These are phyloP conservation scores for Dione vanillae DNA, from an alignment of 2,888 invertebrate genomes.

Conservation along the genomic window DNA sequence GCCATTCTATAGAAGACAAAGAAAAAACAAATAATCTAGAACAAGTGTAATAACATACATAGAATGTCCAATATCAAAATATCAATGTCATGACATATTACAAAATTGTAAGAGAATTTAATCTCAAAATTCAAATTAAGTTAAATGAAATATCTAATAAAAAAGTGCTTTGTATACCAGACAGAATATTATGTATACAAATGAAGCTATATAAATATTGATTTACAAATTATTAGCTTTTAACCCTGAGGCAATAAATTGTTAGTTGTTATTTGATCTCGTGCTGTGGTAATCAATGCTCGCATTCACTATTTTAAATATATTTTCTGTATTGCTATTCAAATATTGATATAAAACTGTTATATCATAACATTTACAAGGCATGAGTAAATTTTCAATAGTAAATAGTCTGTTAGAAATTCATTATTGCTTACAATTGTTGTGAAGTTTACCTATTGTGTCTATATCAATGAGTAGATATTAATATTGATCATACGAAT, in stretches of 20 bases:
- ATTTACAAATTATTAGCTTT: conserved; percentile 6
- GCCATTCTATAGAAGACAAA: no score
- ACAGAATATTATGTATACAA: background rate
- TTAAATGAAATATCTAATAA: background rate
- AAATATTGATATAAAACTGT: background rate
- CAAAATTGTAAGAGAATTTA: background rate
- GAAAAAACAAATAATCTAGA: no score
- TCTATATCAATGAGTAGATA: background rate
- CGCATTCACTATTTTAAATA: background rate
- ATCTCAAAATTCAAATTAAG: background rate
- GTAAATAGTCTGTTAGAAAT: background rate
- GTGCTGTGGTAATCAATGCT: conserved; percentile 7
- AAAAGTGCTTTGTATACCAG: background rate
- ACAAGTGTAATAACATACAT: background rate
- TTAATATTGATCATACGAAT: no score
- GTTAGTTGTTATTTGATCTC: background rate
- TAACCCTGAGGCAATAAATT: background rate
- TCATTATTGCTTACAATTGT: background rate
- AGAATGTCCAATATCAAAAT: background rate
- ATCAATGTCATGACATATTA: background rate
- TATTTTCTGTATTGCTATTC: background rate
- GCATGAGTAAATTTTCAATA: background rate
- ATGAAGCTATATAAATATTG: background rate
- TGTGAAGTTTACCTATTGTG: background rate
- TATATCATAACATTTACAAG: background rate